Evolutionary conservation across 2,888 invertebrate genomes (phyloP), one percentile per base, ranked within the genome.

Genomic region (Tetragonisca angustula): DNA sequence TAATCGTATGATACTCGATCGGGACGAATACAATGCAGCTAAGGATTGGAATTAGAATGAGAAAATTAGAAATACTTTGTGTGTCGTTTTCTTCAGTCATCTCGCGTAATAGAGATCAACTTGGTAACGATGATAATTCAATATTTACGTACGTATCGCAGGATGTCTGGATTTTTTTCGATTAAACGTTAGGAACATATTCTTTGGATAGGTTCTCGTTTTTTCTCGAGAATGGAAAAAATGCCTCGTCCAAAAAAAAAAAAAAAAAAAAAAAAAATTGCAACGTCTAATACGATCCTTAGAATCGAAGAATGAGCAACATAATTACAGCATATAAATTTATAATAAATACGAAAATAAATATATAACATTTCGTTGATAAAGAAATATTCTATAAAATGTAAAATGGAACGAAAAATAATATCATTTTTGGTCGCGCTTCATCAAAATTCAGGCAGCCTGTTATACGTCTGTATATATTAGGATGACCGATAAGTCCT

Each of bases 1-100:
- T 61, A 6, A 11, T 13, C 19, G 24, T 19, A 19, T 6, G 17
- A 15, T 4, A 19, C 17, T 4, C 19, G 59, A 65, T 49, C 6
- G 27, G 65, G 3, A 9, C 50, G 65, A 43, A 72, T 27, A 24
- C 59, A 52, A 62, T 69, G 32, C 43, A 56, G 36, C 21, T 64
- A 65, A 32, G 15, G 43, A 76, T 52, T 84, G 78, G 81, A 84
- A 86, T 86, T 71, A 67, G 59, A 21, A 52, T 72, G 54, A 15
- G 67, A 54, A 54, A 70, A 78, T 77, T 81, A 67, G 71, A 71
- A 79, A 82, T 79, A 82, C 79, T 79, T 74, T 67, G 27, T 65
- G 19, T 71, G 50, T 64, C 27, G 61, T 73, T 54, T 27, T 9
- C n/a, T 52, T 65, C 79, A 54, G 59, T 71, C 64, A 21, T 79